phyloP scores from a whole-genome alignment of 2,888 invertebrate species.

The Dinocampus coccinellae region DNA sequence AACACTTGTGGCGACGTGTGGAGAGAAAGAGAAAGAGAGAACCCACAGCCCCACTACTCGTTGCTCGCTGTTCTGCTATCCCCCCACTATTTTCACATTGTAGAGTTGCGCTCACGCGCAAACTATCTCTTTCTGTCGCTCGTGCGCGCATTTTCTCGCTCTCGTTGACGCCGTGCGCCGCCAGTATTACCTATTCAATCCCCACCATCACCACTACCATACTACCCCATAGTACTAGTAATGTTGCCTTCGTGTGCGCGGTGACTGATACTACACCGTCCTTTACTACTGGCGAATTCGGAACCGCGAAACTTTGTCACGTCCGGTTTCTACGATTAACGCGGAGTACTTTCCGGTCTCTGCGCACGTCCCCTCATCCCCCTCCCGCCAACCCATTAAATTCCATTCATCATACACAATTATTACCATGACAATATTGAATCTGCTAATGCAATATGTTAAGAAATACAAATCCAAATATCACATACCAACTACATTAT shows the following conservation, averaged over 20 bases:
- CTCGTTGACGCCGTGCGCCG: conserved; percentile 36
- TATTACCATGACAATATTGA: conserved; percentile 26
- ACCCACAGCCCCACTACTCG: conserved; percentile 39
- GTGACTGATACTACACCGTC: conserved; percentile 25
- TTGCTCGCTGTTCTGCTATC: conserved; percentile 29
- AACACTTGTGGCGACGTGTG: conserved; percentile 29
- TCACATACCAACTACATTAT: too few relatives aligned
- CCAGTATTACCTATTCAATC: conserved; percentile 21
- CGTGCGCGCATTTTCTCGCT: conserved; percentile 33
- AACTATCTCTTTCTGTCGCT: conserved; percentile 25
- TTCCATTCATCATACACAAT: conserved; percentile 33
- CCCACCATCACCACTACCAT: conserved; percentile 37
- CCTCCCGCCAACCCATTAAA: too few relatives aligned
- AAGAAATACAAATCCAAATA: neutral
- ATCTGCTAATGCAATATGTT: neutral
- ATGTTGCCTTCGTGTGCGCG: neutral
- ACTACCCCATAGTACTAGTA: too few relatives aligned
- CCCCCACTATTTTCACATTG: conserved; percentile 25
- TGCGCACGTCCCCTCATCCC: too few relatives aligned
- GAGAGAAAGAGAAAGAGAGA: too few relatives aligned
- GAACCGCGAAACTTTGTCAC: conserved; percentile 37
- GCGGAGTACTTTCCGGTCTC: conserved; percentile 43
- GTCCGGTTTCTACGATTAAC: conserved; percentile 41
- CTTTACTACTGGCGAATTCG: conserved; percentile 20
- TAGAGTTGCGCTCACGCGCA: conserved; percentile 14